Base-by-base conservation (phyloP, 2,888 invertebrate genomes). In the Bombylius major region DNA sequence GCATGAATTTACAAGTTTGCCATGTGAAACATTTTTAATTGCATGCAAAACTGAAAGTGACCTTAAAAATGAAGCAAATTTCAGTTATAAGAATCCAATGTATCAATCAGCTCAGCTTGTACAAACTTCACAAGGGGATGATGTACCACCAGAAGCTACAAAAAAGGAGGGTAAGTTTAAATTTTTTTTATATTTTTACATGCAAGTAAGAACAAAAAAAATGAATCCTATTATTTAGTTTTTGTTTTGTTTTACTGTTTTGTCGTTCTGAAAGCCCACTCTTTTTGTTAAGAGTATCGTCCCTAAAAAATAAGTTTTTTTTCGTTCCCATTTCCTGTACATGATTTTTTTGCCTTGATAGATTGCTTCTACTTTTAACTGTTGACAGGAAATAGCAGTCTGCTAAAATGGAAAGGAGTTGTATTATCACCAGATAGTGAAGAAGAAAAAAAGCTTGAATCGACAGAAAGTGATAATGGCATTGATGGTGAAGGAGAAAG, bases 41-140 rank as follows among this genome's bases (percentile, higher is more conserved):
- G 61, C 62, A 14, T 62, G 61, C 46, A 60, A 57, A 49, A 61
- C 60, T 50, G 60, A 61, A 59, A 60, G 51, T 56, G 61, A 62
- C 76, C 49, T 80, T 78, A 54, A 79, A 79, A 53, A 70, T 78
- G 52, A 55, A 39, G 71, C 70, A 4, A 76, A 78, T 58, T 87
- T 86, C 71, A 85, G 83, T 65, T 82, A 87, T 68, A 80, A 84
- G 55, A 86, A 82, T 65, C 87, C 87, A 1, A 79, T 82, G 45
- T 87, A 88, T 68, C 87, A 87, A 66, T 86, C 86, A 59, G 87
- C 86, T 13, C 83, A 86, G 66, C 23, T 23, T 23, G 78, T 86
- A 4, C 79, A 78, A 59, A 42, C 48, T 12, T 39, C 48, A n/a
- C 53, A 48, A 33, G 11, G n/a, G 9, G 55, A 56, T 32, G 51